Evolutionary conservation across 1,140 invertebrate genomes (phyloP).

Genomic region (Dufourea novaeangliae): DNA sequence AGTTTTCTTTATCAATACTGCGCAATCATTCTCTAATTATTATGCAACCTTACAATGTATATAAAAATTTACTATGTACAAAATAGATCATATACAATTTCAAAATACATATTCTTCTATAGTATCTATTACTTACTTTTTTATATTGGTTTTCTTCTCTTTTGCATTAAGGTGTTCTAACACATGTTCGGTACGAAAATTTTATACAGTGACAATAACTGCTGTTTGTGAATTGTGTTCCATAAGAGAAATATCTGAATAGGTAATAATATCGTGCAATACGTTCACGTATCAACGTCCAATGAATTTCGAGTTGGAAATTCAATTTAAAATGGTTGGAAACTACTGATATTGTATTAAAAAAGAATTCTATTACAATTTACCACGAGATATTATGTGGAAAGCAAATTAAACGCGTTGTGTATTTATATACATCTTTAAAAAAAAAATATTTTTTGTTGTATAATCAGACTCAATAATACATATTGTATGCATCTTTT

Average conservation of each 20-base stretch:
- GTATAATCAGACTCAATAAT: constrained; percentile 33
- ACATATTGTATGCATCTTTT: constrained; percentile 26
- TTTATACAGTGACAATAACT: background rate
- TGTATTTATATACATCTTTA: constrained; percentile 17
- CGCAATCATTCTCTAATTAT: constrained; percentile 4
- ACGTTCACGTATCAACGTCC: background rate
- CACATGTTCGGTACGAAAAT: background rate
- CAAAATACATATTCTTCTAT: constrained; percentile 41
- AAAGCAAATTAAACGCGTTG: constrained; percentile 54
- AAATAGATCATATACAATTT: constrained; percentile 50
- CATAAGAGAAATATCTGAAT: constrained; percentile 6
- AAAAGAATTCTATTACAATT: constrained; percentile 8
- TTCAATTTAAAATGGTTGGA: background rate
- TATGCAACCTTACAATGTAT: constrained; percentile 30
- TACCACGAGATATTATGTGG: constrained; percentile 50
- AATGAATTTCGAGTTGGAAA: background rate
- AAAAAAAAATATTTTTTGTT: constrained; percentile 15
- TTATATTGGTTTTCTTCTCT: background rate
- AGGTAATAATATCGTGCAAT: background rate
- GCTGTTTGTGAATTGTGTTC: background rate
- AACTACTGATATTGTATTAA: background rate
- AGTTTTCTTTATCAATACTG: constrained; percentile 11
- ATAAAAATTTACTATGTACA: constrained; percentile 60
- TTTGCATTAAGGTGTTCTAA: constrained; percentile 1
- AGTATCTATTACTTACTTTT: background rate